phyloP scores from a whole-genome alignment of 2,797 vertebrate species.

The Gobionotothen gibberifrons region DNA sequence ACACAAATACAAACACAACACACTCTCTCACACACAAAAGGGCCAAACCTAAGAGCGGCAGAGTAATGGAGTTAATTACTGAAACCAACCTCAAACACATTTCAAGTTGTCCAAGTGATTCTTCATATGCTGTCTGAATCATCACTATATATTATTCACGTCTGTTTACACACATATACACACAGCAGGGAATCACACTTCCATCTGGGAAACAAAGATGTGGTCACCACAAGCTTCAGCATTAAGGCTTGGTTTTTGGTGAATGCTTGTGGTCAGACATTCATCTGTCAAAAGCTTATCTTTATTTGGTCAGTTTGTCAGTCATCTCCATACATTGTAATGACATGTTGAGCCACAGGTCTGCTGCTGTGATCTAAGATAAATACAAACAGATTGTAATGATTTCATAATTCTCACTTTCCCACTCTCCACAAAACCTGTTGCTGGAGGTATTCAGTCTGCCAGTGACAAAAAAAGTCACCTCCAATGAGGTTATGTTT shows the following conservation, averaged over 20 bases:
- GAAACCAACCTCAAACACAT: slow-evolving; percentile 5
- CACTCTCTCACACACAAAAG: slow-evolving; percentile 1
- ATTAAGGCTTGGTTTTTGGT: background rate
- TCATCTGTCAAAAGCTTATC: background rate
- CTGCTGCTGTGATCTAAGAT: background rate
- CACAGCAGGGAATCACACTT: slow-evolving; percentile 12
- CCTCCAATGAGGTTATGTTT: too few relatives aligned
- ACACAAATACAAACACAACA: slow-evolving; percentile 6
- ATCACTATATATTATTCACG: slow-evolving; percentile 13
- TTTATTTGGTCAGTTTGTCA: background rate
- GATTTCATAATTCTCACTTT: background rate
- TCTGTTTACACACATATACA: slow-evolving; percentile 20
- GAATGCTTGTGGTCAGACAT: background rate
- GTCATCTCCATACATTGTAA: background rate
- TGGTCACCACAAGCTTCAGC: background rate
- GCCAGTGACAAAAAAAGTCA: too few relatives aligned
- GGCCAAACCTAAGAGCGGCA: slow-evolving; percentile 10
- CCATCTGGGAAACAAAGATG: slow-evolving; percentile 18
- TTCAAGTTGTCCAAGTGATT: background rate
- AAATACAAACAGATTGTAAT: background rate
- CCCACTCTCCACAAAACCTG: background rate
- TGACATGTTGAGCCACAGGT: background rate
- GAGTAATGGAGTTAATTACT: slow-evolving; percentile 7
- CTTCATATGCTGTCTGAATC: slow-evolving; percentile 3
- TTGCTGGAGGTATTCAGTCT: background rate